Base-by-base conservation (phyloP, 2,113 vertebrate species). In the Cebidichthys violaceus region DNA sequence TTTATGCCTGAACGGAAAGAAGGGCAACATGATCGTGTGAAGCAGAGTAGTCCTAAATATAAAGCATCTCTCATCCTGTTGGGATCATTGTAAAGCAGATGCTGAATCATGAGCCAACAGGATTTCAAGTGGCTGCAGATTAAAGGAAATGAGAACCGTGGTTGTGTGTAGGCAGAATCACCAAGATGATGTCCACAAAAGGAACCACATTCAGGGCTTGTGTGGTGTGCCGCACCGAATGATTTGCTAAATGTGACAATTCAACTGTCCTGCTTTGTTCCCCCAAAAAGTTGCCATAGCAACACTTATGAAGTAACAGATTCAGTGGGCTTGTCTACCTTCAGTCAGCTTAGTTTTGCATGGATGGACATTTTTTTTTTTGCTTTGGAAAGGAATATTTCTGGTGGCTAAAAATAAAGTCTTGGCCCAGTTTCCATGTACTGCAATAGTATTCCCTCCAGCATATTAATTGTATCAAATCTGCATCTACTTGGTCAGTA, bases 1-100 rank as follows among this genome's bases (percentile, higher is more conserved):
- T 82, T 96, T 97, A 74, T 97, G 97, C 87, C 98, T 99, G 70
- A 50, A 89, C 60, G 4, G 2, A 8, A 3, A 41, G 43, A 24
- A 29, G 1, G 4, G 5, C 1, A 35, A 57, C 3, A 8, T 67
- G 22, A 45, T 60, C 11, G 10, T 45, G 27, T 14, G 50, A 9
- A 27, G 33, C 13, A 50, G n/a, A 67, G 1, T 18, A 39, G 6
- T 69, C 27, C 45, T 43, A n/a, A 74, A 78, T 37, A 50, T 29
- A 81, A 20, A 62, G 9, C 55, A 41, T 24, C 18, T 27, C 29
- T 72, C 24, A 18, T 77, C 66, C 57, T 76, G 29, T 79, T 9
- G 6, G 17, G 37, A 83, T 70, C 1, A 77, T 72, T 18, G 27
- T 27, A 52, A 79, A 80, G 59, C 77, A 64, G 52, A 80, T 77